Percentiles rank a stretch among this genome's conserved stretches.
Evolutionary conservation across 2,113 vertebrate genomes (phyloP).

Genomic region (Ovibos moschatus): DNA sequence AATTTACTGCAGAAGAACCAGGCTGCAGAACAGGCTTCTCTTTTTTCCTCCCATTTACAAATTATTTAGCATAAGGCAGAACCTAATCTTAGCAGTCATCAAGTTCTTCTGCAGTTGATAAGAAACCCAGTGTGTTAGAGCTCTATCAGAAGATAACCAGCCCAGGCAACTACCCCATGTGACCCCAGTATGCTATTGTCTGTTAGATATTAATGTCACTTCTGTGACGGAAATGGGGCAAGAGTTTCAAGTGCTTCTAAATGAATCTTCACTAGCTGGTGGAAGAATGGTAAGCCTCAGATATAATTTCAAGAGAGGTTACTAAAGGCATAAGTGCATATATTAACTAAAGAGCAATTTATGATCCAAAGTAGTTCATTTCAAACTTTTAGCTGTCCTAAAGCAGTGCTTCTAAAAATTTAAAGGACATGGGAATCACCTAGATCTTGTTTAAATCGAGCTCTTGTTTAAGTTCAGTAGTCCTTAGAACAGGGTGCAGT

Average conservation of each 20-base stretch:
- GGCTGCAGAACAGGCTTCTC: neutral
- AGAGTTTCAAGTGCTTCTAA: neutral
- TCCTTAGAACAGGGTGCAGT: neutral
- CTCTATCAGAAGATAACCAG: neutral
- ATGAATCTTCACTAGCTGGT: neutral
- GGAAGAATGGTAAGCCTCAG: neutral
- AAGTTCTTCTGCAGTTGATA: neutral
- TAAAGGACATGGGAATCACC: neutral
- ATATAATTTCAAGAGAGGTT: neutral
- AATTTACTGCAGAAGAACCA: neutral
- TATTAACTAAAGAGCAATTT: neutral
- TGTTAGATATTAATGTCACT: neutral
- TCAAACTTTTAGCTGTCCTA: neutral
- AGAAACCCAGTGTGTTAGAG: neutral
- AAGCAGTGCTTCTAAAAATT: neutral
- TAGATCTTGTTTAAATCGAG: neutral
- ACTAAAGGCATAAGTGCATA: neutral
- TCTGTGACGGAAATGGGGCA: conserved; percentile 12
- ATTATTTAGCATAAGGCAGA: neutral
- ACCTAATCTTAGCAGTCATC: neutral
- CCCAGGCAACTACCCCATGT: neutral
- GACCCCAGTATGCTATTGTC: neutral
- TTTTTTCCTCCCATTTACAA: neutral
- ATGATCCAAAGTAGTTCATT: neutral
- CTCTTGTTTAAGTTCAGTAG: neutral